phyloP scores from a whole-genome alignment of 2,888 invertebrate genomes.

The Melinopterus prodromus region DNA sequence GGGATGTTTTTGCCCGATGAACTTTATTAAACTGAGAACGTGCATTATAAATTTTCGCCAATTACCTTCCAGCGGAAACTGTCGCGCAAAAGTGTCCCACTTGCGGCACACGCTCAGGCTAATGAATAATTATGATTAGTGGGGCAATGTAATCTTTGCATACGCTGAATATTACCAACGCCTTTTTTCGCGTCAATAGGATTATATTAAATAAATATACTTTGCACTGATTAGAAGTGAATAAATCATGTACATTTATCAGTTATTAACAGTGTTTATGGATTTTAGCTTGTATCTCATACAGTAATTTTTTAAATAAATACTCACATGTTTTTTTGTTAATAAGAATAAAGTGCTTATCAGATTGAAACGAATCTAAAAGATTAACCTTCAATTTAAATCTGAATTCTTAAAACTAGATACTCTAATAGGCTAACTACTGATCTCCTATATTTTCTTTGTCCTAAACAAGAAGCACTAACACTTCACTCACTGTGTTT shows the following conservation, averaged over 20 bases:
- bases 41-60: neutral
- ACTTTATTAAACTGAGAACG: conserved; percentile 4
- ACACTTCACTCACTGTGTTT: too few species aligned
- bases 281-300: too few species aligned
- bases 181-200: neutral
- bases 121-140: neutral
- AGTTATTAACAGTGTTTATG: too few species aligned
- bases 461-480: too few species aligned
- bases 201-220: neutral
- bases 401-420: too few species aligned
- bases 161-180: neutral
- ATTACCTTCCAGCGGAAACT: neutral
- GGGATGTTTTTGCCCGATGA: neutral
- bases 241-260: neutral
- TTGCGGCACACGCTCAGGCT: neutral
- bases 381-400: too few species aligned
- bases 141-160: neutral
- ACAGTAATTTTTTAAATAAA: too few species aligned
- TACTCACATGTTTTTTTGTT: too few species aligned
- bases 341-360: too few species aligned
- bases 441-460: too few species aligned
- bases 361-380: too few species aligned
- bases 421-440: too few species aligned
- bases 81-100: neutral
- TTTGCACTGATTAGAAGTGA: neutral